These are phyloP conservation scores for Anomalospiza imberbis DNA, from an alignment of 2,797 vertebrate genomes.

Conservation along the genomic window DNA sequence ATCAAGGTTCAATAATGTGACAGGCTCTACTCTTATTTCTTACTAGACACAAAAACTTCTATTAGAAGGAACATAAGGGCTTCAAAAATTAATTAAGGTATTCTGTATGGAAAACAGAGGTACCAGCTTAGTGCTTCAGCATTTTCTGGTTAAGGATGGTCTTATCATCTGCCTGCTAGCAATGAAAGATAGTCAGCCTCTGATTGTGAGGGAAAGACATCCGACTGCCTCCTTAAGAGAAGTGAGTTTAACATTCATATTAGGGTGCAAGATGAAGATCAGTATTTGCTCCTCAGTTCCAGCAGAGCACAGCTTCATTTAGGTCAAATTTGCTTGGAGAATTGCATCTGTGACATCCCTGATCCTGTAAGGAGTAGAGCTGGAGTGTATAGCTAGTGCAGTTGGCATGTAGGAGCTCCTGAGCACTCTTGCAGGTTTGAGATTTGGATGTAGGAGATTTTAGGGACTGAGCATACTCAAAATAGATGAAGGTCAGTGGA, in stretches of 20 bases:
- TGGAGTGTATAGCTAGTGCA: not conserved
- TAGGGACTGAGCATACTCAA: slow-evolving; percentile 6
- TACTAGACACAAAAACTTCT: not conserved
- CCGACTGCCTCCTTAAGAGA: not conserved
- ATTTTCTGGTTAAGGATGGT: not conserved
- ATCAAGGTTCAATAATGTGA: not conserved
- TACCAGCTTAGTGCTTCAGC: not conserved
- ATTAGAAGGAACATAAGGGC: not conserved
- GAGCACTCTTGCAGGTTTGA: not conserved
- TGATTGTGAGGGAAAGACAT: not conserved
- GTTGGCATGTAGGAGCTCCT: slow-evolving; percentile 48
- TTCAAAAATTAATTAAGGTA: not conserved
- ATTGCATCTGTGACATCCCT: not conserved
- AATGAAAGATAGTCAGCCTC: not conserved
- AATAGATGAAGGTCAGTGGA: slow-evolving; percentile 39
- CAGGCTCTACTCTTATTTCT: not conserved
- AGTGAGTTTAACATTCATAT: not conserved
- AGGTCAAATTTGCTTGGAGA: not conserved
- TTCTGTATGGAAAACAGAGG: not conserved
- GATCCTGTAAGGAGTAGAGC: not conserved
- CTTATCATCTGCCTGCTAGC: not conserved
- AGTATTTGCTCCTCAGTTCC: not conserved
- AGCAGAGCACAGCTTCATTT: not conserved
- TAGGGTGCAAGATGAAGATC: not conserved
- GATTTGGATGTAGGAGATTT: slow-evolving; percentile 11